Percentiles rank a stretch among this genome's conserved stretches.
phyloP scores from a whole-genome alignment of 1,140 invertebrate genomes.

The Sogatella furcifera region DNA sequence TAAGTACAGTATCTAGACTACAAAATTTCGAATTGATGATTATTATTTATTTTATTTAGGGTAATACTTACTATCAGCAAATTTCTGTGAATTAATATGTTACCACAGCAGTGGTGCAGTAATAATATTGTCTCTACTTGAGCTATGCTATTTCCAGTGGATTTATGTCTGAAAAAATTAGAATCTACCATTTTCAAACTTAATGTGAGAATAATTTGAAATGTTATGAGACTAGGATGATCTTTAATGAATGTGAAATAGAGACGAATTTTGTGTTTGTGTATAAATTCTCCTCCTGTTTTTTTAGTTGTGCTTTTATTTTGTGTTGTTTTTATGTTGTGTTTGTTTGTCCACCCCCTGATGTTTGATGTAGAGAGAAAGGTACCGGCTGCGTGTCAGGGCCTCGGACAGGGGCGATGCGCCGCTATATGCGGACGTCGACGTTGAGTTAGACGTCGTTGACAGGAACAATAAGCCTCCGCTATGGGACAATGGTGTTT shows the following conservation, averaged over 20 bases:
- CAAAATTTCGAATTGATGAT: no score
- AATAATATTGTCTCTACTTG: not conserved
- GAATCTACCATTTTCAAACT: no score
- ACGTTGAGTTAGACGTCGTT: conserved; percentile 93
- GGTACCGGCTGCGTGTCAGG: conserved; percentile 85
- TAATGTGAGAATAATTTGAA: no score
- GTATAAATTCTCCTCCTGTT: conserved; percentile 19
- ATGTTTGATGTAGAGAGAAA: conserved; percentile 64
- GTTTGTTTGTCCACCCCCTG: conserved; percentile 12
- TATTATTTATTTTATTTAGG: no score
- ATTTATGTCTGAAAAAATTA: no score
- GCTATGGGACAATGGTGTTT: conserved; percentile 84
- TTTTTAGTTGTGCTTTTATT: conserved; percentile 19
- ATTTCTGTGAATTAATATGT: no score
- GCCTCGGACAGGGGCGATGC: conserved; percentile 83
- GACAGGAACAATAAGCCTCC: conserved; percentile 96
- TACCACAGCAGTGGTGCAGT: no score
- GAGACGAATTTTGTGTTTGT: conserved; percentile 11
- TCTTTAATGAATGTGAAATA: not conserved
- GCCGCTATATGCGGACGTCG: conserved; percentile 82
- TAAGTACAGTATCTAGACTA: no score
- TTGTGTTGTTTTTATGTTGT: conserved; percentile 17
- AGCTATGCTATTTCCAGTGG: conserved; percentile 13
- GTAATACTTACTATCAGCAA: no score
- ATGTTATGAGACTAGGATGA: no score